Evolutionary conservation across 2,888 invertebrate genomes (phyloP).

Genomic region (Acholoe squamosa): DNA sequence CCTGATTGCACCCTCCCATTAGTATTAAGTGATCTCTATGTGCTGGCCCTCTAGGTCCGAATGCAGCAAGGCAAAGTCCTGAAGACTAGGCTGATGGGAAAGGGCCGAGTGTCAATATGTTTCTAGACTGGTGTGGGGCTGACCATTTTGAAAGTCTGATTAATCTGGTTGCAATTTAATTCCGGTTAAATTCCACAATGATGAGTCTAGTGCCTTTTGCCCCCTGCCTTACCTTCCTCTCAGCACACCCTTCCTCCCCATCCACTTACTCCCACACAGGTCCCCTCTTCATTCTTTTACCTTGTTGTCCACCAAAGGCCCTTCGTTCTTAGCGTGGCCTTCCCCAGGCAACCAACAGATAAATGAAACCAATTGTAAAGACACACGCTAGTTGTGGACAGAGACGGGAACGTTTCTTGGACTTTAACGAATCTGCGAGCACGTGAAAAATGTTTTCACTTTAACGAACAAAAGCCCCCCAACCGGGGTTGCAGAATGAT

Average conservation of each 20-base stretch:
- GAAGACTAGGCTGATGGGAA: neutral
- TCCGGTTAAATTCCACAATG: neutral
- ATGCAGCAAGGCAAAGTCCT: neutral
- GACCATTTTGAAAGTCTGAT: neutral
- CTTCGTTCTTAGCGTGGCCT: neutral
- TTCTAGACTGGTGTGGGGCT: neutral
- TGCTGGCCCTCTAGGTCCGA: neutral
- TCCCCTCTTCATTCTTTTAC: neutral
- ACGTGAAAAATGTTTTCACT: conserved; percentile 56
- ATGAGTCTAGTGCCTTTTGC: neutral
- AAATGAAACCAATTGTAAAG: conserved; percentile 41
- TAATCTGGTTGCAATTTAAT: conserved; percentile 20
- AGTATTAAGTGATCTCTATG: neutral
- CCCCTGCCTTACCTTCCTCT: neutral
- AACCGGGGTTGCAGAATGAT: neutral
- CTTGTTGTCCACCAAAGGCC: neutral
- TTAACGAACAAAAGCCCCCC: conserved; percentile 47
- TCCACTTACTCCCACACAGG: neutral
- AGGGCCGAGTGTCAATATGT: neutral
- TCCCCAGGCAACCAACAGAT: neutral
- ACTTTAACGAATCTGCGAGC: conserved; percentile 43
- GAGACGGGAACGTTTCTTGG: conserved; percentile 21
- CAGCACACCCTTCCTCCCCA: neutral
- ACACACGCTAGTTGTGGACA: conserved; percentile 14
- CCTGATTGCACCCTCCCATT: neutral